Evolutionary conservation across 2,888 invertebrate genomes (phyloP).

Genomic region (Dynastes hyllus): DNA sequence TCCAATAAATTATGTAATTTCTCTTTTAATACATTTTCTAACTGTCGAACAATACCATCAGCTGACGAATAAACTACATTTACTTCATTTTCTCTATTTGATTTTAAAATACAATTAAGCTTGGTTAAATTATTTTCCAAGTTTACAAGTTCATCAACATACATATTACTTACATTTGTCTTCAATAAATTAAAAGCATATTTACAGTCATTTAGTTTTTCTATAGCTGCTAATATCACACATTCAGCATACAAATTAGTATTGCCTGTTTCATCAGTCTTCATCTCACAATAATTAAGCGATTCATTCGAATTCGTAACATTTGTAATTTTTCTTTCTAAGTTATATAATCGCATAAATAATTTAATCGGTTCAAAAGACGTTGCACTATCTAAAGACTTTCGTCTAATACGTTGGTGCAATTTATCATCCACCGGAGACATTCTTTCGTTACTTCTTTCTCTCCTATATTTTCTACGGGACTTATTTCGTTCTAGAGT

Average conservation of each 20-base stretch:
- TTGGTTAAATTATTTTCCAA: conserved; percentile 79
- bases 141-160: conserved; percentile 79
- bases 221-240: conserved; percentile 71
- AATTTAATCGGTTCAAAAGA: conserved; percentile 85
- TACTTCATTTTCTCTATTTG: conserved; percentile 73
- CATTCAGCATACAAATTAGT: conserved; percentile 54
- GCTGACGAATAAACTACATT: conserved; percentile 75
- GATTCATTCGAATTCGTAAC: conserved; percentile 77
- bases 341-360: conserved; percentile 82
- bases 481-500: conserved; percentile 75
- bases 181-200: conserved; percentile 78
- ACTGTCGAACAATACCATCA: conserved; percentile 76
- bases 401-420: conserved; percentile 78
- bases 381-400: conserved; percentile 86
- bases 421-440: conserved; percentile 72
- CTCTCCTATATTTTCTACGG: conserved; percentile 71
- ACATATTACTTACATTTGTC: conserved; percentile 76
- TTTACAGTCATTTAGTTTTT: conserved; percentile 81
- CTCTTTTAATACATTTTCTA: conserved; percentile 79
- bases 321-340: conserved; percentile 85
- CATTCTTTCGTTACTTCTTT: conserved; percentile 69
- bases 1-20: conserved; percentile 82
- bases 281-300: conserved; percentile 65
- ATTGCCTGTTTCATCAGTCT: conserved; percentile 71
- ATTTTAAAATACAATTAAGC: conserved; percentile 76